These are phyloP conservation scores for Muricea muricata DNA, from an alignment of 92 coral and sea anemone species.

Conservation along the genomic window DNA sequence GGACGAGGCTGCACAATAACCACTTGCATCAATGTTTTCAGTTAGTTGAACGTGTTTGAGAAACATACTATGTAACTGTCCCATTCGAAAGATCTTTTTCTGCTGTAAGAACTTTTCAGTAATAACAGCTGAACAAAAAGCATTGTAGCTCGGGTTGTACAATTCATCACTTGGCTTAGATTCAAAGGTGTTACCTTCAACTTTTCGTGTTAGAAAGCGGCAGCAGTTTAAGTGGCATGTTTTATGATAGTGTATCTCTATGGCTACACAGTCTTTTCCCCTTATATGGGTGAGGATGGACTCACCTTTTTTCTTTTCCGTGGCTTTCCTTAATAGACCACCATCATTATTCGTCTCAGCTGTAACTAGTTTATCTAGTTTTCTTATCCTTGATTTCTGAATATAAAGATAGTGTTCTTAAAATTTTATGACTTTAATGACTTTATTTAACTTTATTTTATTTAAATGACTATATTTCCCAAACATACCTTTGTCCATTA, in stretches of 20 bases:
- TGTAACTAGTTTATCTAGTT: background rate
- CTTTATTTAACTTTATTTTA: no score
- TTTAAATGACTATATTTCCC: no score
- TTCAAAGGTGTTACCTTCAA: no score
- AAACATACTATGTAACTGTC: background rate
- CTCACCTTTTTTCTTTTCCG: background rate
- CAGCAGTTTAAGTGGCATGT: background rate
- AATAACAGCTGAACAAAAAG: background rate
- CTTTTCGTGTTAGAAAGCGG: background rate
- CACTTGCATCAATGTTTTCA: background rate
- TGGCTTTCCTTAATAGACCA: background rate
- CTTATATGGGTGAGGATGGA: background rate
- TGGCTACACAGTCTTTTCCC: constrained; percentile 9
- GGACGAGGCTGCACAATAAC: no score
- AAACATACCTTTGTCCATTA: background rate
- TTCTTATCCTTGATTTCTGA: background rate
- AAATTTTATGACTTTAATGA: no score
- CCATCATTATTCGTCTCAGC: background rate
- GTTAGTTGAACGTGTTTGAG: background rate
- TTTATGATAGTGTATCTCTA: background rate
- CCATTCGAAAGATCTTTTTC: background rate
- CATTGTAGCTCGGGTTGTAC: background rate
- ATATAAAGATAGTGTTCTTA: background rate
- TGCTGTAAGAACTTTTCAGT: background rate
- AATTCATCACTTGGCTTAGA: background rate